A percentile compares a stretch with the other conserved stretches of the same genome.
phyloP scores from a whole-genome alignment of 2,113 vertebrate species.

The Pelmatolapia mariae region DNA sequence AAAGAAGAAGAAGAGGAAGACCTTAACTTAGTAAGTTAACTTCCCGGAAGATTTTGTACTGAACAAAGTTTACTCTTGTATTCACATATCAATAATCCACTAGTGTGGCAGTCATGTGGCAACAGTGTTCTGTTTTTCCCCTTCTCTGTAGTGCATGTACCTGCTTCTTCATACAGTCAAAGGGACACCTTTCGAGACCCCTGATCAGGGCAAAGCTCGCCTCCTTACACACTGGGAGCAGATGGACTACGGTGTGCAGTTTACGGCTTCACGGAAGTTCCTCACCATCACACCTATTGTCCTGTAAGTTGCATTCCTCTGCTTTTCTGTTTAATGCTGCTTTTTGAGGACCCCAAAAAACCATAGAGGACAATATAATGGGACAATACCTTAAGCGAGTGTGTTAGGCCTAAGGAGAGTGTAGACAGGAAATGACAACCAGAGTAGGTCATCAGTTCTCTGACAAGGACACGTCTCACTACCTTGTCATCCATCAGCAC shows the following conservation, averaged over 20 bases:
- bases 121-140: fast-evolving
- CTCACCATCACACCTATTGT: slow-evolving; percentile 95
- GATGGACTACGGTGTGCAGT: slow-evolving; percentile 97
- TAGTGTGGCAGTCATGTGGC: background rate
- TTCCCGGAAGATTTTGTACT: background rate
- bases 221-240: slow-evolving; percentile 97
- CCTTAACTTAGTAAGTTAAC: background rate
- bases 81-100: background rate
- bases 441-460: background rate
- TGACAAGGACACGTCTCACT: background rate
- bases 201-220: slow-evolving; percentile 91
- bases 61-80: background rate
- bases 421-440: background rate
- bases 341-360: fast-evolving
- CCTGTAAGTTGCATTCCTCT: slow-evolving; percentile 76
- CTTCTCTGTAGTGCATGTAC: slow-evolving; percentile 86
- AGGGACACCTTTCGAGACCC: slow-evolving; percentile 94
- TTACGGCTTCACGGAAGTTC: slow-evolving; percentile 93
- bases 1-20: background rate
- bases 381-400: fast-evolving
- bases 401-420: background rate
- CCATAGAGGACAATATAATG: background rate
- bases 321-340: background rate
- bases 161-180: slow-evolving; percentile 95
- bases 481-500: background rate